phyloP scores from a whole-genome alignment of 2,888 invertebrate species.

The Stenchaetothrips biformis region DNA sequence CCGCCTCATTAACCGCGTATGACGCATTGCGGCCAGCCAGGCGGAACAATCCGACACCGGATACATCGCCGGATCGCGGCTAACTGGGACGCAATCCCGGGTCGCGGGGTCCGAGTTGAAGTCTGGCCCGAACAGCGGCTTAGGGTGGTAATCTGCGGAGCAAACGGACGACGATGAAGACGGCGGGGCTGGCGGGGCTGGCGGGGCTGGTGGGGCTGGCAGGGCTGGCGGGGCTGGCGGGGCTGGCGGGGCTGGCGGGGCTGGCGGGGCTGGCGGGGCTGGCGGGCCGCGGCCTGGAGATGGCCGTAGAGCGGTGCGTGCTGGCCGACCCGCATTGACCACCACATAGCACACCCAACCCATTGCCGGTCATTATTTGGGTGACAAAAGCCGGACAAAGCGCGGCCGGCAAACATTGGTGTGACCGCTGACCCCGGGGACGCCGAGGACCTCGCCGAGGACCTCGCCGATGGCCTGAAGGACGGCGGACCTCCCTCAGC shows the following conservation, averaged over 20 bases:
- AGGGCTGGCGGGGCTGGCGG: too few relatives aligned
- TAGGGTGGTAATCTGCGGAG: too few relatives aligned
- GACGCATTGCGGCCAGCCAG: not conserved
- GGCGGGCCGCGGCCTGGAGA: not conserved
- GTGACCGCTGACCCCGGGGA: constrained; percentile 21
- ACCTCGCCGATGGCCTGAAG: too few relatives aligned
- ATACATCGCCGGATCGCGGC: not conserved
- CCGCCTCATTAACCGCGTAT: too few relatives aligned
- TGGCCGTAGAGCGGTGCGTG: not conserved
- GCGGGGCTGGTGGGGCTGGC: too few relatives aligned
- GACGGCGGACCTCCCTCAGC: not conserved
- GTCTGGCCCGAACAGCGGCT: too few relatives aligned
- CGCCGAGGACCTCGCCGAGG: not conserved
- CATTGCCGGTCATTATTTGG: not conserved
- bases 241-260: too few relatives aligned
- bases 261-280: too few relatives aligned
- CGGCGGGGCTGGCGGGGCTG: not conserved
- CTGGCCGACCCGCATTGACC: not conserved
- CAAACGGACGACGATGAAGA: not conserved
- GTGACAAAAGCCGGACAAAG: not conserved
- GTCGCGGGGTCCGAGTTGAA: too few relatives aligned
- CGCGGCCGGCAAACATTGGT: constrained; percentile 14
- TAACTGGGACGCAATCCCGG: too few relatives aligned
- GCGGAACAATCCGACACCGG: constrained; percentile 2
- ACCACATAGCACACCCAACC: not conserved